These are phyloP conservation scores for Melanotaenia maccullochi DNA, from an alignment of 2,797 vertebrate species.

Conservation along the genomic window DNA sequence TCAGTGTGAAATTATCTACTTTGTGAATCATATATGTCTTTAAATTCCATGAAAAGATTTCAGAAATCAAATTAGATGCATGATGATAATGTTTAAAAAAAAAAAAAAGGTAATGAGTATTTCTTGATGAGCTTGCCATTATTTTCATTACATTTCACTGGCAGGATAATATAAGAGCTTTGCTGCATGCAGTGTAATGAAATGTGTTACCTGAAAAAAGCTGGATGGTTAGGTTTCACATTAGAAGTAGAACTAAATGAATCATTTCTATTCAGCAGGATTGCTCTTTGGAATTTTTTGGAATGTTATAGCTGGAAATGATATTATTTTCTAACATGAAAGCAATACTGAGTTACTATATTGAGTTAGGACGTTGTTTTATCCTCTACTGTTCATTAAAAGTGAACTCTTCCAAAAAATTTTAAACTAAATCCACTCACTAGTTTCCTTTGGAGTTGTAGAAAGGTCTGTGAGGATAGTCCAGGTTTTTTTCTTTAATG, in stretches of 20 bases:
- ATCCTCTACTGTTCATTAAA: background rate
- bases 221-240: background rate
- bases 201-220: background rate
- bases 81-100: background rate
- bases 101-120: no score
- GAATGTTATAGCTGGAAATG: no score
- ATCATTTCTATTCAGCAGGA: background rate
- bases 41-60: no score
- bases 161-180: background rate
- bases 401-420: background rate
- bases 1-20: no score
- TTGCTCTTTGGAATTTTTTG: background rate
- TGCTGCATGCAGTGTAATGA: background rate
- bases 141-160: background rate
- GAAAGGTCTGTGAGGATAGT: no score
- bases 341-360: background rate
- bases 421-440: no score
- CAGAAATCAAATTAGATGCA: background rate
- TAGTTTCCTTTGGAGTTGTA: no score
- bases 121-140: background rate
- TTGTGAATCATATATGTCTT: no score
- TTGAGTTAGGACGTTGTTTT: background rate
- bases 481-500: background rate
- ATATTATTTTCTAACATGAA: background rate
- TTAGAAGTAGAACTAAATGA: slow-evolving; percentile 5